Evolutionary conservation across 2,888 invertebrate genomes (phyloP), one percentile per base, ranked within the genome.

Genomic region (Galeopsomyia nigrocyanea): DNA sequence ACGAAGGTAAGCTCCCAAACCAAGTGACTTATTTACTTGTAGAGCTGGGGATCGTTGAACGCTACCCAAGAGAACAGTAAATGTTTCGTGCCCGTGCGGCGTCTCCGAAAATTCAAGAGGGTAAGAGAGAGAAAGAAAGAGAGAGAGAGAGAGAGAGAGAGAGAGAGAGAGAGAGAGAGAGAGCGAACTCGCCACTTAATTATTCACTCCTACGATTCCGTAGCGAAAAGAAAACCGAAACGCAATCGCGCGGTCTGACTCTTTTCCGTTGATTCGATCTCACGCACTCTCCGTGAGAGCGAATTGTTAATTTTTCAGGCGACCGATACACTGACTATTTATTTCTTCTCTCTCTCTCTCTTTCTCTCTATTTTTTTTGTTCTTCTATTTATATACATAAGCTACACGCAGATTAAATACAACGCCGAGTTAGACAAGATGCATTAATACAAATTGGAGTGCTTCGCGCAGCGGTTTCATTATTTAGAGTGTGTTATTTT

Each of bases 51-150:
- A 56, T 16, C 21, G n/a, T 69, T 21, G 17, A 69, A 69, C 57
- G 39, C 56, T 31, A 69, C 69, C 69, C 69, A 31, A 13, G 69
- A 69, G 69, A 50, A 57, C 46, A 63, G 63, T 39, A 39, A 39
- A 39, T 39, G 39, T 69, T 69, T 63, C 26, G 51, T 51, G 49
- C 57, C 3, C 26, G 26, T 26, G 26, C 10, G 39, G 39, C 39
- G 10, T 39, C 10, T 13, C 39, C 39, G 39, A 39, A 39, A 39
- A 10, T 39, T 39, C 39, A 39, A 39, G 39, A 7, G 13, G 13
- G 31, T 14, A n/a, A 39, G 17, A 21, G 53, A 55, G 22, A 47
- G 22, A 31, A 7, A 31, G 31, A 31, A 7, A 31, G 31, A 31
- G 3, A n/a, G n/a, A n/a, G n/a, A n/a, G n/a, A n/a, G n/a, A n/a